These are phyloP conservation scores for Chlorops oryzae DNA, from an alignment of 1,140 invertebrate genomes.

Conservation along the genomic window DNA sequence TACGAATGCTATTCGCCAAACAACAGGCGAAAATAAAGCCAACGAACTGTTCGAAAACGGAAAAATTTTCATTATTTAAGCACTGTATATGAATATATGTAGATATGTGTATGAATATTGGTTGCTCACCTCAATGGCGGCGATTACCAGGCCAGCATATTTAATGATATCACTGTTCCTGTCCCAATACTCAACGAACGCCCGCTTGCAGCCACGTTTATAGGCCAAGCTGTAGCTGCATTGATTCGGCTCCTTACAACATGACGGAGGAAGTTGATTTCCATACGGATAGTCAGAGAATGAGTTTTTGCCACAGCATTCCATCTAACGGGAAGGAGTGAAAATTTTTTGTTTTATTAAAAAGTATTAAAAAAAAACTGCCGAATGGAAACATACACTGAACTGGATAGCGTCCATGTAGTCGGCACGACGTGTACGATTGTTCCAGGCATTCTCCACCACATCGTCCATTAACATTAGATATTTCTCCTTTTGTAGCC, in stretches of 20 bases:
- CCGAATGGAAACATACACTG: slow-evolving; percentile 28
- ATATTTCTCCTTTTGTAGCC: slow-evolving; percentile 52
- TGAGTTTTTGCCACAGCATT: slow-evolving; percentile 58
- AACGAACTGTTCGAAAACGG: slow-evolving; percentile 63
- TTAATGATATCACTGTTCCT: slow-evolving; percentile 55
- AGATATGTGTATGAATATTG: neutral
- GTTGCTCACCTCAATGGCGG: slow-evolving; percentile 58
- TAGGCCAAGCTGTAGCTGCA: slow-evolving; percentile 49
- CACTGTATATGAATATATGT: neutral
- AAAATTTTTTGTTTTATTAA: too few relatives aligned
- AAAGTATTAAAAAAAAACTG: neutral
- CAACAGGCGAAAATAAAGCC: slow-evolving; percentile 86
- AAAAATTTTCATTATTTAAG: slow-evolving; percentile 1
- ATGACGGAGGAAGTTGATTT: slow-evolving; percentile 45
- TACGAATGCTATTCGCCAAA: slow-evolving; percentile 81
- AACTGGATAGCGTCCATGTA: slow-evolving; percentile 50
- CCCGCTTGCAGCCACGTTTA: slow-evolving; percentile 47
- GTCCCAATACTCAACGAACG: slow-evolving; percentile 49
- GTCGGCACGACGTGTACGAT: slow-evolving; percentile 38
- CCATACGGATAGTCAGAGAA: slow-evolving; percentile 48
- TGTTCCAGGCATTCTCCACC: slow-evolving; percentile 43
- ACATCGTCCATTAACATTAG: slow-evolving; percentile 47
- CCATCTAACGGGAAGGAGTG: slow-evolving; percentile 45
- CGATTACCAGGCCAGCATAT: slow-evolving; percentile 60
- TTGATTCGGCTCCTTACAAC: slow-evolving; percentile 43